phyloP scores from a whole-genome alignment of 2,797 vertebrate species.

The Ctenochaetus hawaiiensis region DNA sequence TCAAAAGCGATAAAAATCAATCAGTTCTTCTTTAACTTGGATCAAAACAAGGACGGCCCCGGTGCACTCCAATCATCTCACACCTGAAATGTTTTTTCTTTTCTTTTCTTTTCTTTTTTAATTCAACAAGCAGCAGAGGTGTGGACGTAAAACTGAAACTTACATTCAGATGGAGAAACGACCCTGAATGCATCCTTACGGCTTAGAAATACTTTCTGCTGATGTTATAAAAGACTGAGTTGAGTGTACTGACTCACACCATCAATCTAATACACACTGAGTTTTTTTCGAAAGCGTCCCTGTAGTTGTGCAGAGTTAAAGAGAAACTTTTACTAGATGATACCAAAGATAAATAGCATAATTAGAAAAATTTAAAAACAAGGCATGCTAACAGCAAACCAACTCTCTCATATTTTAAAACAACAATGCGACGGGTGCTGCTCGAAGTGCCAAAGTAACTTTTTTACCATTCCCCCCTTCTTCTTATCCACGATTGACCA shows the following conservation, averaged over 20 bases:
- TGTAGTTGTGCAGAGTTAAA: slow-evolving; percentile 53
- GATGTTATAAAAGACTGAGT: slow-evolving; percentile 37
- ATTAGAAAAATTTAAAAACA: slow-evolving; percentile 52
- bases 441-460: slow-evolving; percentile 45
- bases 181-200: slow-evolving; percentile 49
- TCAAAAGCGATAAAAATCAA: slow-evolving; percentile 45
- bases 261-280: slow-evolving; percentile 14
- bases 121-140: slow-evolving; percentile 34
- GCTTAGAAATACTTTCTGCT: slow-evolving; percentile 22
- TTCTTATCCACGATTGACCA: slow-evolving; percentile 80
- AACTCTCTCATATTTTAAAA: slow-evolving; percentile 46
- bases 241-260: slow-evolving; percentile 36
- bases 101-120: slow-evolving; percentile 2
- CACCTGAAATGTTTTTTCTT: slow-evolving; percentile 12
- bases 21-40: slow-evolving; percentile 39
- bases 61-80: slow-evolving; percentile 18
- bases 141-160: slow-evolving; percentile 42
- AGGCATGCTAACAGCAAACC: slow-evolving; percentile 68
- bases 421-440: slow-evolving; percentile 5
- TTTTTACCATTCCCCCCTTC: slow-evolving; percentile 34
- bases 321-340: slow-evolving; percentile 27
- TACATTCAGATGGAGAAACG: slow-evolving; percentile 33
- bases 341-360: slow-evolving; percentile 54
- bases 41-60: slow-evolving; percentile 37
- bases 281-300: slow-evolving; percentile 13